Percentiles rank a stretch among this genome's conserved stretches.
These are phyloP conservation scores for Drosophila fungiperda DNA, from an alignment of 2,888 invertebrate species.

Conservation along the genomic window DNA sequence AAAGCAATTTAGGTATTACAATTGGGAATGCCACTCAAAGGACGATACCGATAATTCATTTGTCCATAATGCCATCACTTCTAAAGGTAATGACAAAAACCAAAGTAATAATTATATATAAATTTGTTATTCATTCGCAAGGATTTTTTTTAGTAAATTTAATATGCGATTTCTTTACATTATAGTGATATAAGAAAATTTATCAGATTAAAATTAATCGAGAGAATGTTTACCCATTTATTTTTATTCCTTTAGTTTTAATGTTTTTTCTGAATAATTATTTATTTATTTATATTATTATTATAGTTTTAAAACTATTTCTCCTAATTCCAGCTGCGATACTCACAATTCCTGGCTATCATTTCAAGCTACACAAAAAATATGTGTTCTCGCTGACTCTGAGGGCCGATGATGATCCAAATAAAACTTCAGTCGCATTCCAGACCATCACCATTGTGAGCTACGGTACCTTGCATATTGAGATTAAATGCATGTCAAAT, in stretches of 20 bases:
- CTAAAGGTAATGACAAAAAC: conserved; percentile 24
- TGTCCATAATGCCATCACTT: conserved; percentile 22
- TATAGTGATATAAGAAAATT: no score
- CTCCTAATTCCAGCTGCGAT: conserved; percentile 9
- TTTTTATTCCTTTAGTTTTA: no score
- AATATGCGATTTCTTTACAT: no score
- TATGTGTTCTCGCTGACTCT: conserved; percentile 47
- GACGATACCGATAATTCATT: conserved; percentile 19
- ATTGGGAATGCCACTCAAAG: conserved; percentile 43
- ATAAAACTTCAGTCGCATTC: rapidly evolving
- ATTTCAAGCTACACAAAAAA: neutral
- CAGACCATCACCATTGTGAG: conserved; percentile 36
- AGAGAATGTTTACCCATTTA: no score
- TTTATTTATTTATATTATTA: no score
- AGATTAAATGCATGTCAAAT: conserved; percentile 41
- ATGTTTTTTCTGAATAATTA: no score
- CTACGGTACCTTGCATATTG: conserved; percentile 12
- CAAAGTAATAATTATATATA: no score
- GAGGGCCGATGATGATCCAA: conserved; percentile 41
- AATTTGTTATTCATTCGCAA: no score
- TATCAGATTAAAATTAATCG: no score
- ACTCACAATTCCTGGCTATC: conserved; percentile 22
- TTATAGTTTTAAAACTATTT: neutral
- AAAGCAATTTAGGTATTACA: conserved; percentile 41
- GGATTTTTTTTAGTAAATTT: no score